Evolutionary conservation across 2,888 invertebrate species (phyloP), one percentile per base, ranked within the genome.

Genomic region (Mellilla xanthometata): DNA sequence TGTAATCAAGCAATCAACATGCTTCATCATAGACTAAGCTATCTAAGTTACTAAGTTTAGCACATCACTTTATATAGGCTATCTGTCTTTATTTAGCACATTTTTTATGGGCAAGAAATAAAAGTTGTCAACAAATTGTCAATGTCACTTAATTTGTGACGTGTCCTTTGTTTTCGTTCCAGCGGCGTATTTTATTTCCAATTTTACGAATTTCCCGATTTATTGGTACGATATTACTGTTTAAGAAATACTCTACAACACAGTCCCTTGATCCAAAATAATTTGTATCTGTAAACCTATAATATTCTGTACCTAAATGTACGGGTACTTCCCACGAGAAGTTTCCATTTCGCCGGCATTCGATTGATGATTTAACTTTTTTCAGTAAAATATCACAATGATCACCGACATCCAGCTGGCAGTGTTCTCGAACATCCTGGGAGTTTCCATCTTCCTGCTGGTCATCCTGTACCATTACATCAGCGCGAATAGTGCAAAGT

Each of bases 401-500:
- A 97, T 99, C 61, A 97, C 98, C 1, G 99, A 99, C 76, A 95
- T 99, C 28, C 99, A 99, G 84, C 87, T 99, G 60, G 98, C 98
- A 0, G 94, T 99, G 45, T 97, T 99, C 88, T 97, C 98, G 58
- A 99, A 99, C 83, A 95, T 98, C 54, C 87, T 99, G 56, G 99
- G 99, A 56, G 97, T 99, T 2, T 95, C 96, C 0, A 90, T 97
- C 26, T 96, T 99, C 71, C 91, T 99, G 36, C 86, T 99, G 60
- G 98, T 99, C 9, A 97, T 99, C 34, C 90, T 98, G 1, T 99
- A 97, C 76, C 99, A 99, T 75, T 99, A 99, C 75, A 97, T 99
- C 39, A 95, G 96, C 60, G 97, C 97, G 0, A 97, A 96, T 73
- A 93, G 93, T 68, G 87, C 92, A 0, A 94, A 93, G 81, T 92